These are phyloP conservation scores for Dicaeum eximium DNA, from an alignment of 2,113 vertebrate genomes.

Conservation along the genomic window DNA sequence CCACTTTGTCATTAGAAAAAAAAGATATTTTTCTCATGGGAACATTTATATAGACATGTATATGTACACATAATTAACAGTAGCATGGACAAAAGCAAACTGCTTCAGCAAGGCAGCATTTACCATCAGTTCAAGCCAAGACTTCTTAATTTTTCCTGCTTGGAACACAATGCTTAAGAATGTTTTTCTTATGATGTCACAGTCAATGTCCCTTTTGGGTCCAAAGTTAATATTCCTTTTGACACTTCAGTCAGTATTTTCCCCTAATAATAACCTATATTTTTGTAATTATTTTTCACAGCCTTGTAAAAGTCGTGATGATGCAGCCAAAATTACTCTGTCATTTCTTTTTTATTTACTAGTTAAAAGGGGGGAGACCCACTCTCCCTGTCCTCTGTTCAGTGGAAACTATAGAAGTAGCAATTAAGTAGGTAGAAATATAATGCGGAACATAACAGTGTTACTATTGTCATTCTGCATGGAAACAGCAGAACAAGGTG, in stretches of 20 bases:
- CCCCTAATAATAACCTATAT: neutral
- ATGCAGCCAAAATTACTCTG: neutral
- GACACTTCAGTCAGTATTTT: neutral
- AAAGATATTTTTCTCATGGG: neutral
- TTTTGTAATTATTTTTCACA: neutral
- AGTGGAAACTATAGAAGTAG: neutral
- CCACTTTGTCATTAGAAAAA: neutral
- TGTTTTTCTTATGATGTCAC: neutral
- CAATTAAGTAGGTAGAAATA: neutral
- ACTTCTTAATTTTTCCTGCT: neutral
- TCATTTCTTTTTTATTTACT: neutral
- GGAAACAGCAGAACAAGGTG: neutral
- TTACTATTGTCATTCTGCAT: neutral
- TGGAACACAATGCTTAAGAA: neutral
- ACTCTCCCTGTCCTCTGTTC: accelerated
- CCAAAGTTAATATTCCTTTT: neutral
- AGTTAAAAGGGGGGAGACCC: neutral
- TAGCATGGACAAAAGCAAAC: neutral
- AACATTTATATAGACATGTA: neutral
- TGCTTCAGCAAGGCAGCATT: neutral
- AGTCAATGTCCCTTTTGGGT: neutral
- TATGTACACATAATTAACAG: neutral
- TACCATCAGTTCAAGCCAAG: neutral
- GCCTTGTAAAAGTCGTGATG: neutral
- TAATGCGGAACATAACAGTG: neutral